Percentiles rank a stretch among this genome's conserved stretches.
These are phyloP conservation scores for Etheostoma perlongum DNA, from an alignment of 2,797 vertebrate species.

Conservation along the genomic window DNA sequence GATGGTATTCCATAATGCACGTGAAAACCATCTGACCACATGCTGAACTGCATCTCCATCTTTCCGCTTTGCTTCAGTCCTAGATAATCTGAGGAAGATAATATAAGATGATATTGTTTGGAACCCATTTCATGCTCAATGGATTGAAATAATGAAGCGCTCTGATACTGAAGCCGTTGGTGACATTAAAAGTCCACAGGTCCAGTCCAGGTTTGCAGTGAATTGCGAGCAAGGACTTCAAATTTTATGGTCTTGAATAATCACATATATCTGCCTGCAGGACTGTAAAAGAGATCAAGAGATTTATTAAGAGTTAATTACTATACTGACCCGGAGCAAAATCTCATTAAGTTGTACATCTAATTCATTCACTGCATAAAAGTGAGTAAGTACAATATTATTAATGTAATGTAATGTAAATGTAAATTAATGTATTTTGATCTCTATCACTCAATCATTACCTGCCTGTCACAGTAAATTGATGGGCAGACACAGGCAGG, in stretches of 20 bases:
- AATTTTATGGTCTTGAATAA: background rate
- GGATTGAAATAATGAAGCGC: slow-evolving; percentile 25
- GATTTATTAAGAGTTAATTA: background rate
- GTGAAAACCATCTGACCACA: slow-evolving; percentile 41
- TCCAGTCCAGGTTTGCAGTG: background rate
- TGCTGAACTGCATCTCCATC: slow-evolving; percentile 10
- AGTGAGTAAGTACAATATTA: background rate
- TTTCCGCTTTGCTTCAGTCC: background rate
- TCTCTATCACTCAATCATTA: slow-evolving; percentile 5
- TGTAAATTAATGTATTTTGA: too few relatives aligned
- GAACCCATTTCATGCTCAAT: slow-evolving; percentile 50
- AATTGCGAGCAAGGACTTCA: background rate
- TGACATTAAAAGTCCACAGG: background rate
- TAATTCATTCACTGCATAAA: background rate
- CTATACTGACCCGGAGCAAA: background rate
- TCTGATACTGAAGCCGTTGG: slow-evolving; percentile 4
- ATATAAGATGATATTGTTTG: slow-evolving; percentile 14
- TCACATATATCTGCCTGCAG: background rate
- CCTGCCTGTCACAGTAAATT: background rate
- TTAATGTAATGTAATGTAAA: too few relatives aligned
- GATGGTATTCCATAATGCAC: slow-evolving; percentile 8
- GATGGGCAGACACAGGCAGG: background rate
- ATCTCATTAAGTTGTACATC: background rate
- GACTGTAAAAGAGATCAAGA: background rate
- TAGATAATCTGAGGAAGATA: slow-evolving; percentile 29